Evolutionary conservation across 2,113 vertebrate genomes (phyloP), one percentile per base, ranked within the genome.

Genomic region (Phoxinus phoxinus): DNA sequence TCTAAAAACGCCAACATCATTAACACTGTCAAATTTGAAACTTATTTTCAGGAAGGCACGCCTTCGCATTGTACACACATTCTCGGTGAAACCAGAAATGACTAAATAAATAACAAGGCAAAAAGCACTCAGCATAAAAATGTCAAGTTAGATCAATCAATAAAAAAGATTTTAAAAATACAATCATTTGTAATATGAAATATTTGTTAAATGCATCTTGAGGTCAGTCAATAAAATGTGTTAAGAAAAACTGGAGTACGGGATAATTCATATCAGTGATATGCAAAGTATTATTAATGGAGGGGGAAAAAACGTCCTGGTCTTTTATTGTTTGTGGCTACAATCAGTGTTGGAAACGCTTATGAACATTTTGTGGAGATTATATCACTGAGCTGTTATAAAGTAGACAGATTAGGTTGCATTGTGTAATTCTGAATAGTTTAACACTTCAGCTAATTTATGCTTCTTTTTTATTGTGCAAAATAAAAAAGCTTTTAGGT

Each of bases 401-500:
- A 95, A 95, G 94, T 92, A 93, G 83, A 81, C 90, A 89, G 92
- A 94, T 94, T 94, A 94, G 88, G 88, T 32, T 90, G 82, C 89
- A 90, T 91, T 91, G 87, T 84, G 91, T 93, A 92, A 87, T 90
- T 93, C 90, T 90, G 92, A 91, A 87, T 59, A 91, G 92, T 91
- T 94, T 92, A 90, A 90, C 92, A 94, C 93, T 91, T 90, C 10
- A 63, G 41, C 23, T 77, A 21, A 58, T 37, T 37, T 78, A 12
- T 53, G 23, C 23, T 59, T 59, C 32, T 41, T 51, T 80, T 61
- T 19, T 41, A 61, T 17, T 63, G 58, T 46, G 8, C 6, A 25
- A 81, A 44, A 30, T 75, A 51, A 75, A 63, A 80, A 63, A 30
- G 37, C 77, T 63, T 80, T 80, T 80, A 44, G 8, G 17, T 8